Evolutionary conservation across 2,888 invertebrate species (phyloP), one percentile per base, ranked within the genome.

Genomic region (Hemaris fuciformis): DNA sequence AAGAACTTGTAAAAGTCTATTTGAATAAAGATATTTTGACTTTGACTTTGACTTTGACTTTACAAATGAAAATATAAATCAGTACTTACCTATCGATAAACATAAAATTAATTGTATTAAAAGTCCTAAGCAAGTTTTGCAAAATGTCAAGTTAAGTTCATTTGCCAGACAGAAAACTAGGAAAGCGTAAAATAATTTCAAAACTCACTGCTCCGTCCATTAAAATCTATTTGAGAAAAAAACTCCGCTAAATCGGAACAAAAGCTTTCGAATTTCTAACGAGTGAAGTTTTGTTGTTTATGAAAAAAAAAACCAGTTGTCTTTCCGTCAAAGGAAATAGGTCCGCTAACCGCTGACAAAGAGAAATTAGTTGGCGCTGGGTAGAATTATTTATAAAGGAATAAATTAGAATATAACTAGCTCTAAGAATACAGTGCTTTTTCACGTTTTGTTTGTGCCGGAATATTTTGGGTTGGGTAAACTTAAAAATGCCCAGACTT

Each of bases 371-470:
- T 31, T 18, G 15, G 18, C 27, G 18, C 31, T n/a, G 18, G 31
- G 18, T 1, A 31, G 31, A 53, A 53, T 18, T 31, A 18, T 53
- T 53, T 53, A 27, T 53, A 53, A 18, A 48, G 18, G 53, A 31
- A 53, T 53, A 53, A 31, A 53, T 53, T 53, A 31, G 53, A 31
- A 18, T 27, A 27, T 53, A 31, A 69, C 63, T 64, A 64, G 66
- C 57, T 63, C 10, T 31, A 53, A 18, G 31, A 31, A 8, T 7
- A 27, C 18, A 31, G 10, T 43, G 10, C 18, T 53, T 31, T 53
- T 31, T 18, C 53, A 27, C 1, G 13, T 45, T 22, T n/a, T 18
- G 31, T 48, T 25, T 53, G 8, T 48, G 25, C 0, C 42, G 5
- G 15, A 18, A 6, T 18, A 43, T 43, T 43, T 18, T 1, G 42